phyloP scores from a whole-genome alignment of 2,797 vertebrate species.

The Eleutherodactylus coqui region DNA sequence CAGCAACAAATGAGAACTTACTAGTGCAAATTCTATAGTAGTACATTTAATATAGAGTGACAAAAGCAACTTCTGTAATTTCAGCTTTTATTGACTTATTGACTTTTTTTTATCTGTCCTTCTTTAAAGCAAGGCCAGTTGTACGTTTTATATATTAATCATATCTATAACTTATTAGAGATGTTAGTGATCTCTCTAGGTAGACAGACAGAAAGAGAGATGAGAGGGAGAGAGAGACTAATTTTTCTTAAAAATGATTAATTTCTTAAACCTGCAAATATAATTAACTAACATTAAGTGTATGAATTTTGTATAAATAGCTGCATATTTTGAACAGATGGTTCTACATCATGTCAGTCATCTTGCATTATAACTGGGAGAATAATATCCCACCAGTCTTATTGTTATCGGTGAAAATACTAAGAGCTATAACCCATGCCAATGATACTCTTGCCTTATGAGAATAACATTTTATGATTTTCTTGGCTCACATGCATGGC shows the following conservation, averaged over 20 bases:
- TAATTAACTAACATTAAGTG: no score
- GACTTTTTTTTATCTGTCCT: background rate
- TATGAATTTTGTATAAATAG: no score
- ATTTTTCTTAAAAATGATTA: background rate
- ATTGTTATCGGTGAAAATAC: conserved; percentile 1
- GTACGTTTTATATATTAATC: background rate
- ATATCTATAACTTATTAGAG: background rate
- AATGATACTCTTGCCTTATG: conserved; percentile 13
- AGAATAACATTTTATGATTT: conserved; percentile 46
- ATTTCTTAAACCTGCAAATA: no score
- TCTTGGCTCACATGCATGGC: conserved; percentile 28
- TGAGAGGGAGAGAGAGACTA: background rate
- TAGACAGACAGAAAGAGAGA: background rate
- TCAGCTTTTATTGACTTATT: background rate
- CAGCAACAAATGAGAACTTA: background rate
- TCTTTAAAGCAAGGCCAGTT: background rate
- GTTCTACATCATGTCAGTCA: background rate
- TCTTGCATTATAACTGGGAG: background rate
- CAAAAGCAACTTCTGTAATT: background rate
- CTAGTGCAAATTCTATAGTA: background rate
- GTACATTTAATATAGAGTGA: background rate
- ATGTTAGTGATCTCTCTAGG: background rate
- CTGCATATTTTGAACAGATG: background rate
- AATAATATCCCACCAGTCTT: background rate
- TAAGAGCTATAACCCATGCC: background rate